Evolutionary conservation across 2,888 invertebrate genomes (phyloP), one percentile per base, ranked within the genome.

Genomic region (Crossocerus cetratus): DNA sequence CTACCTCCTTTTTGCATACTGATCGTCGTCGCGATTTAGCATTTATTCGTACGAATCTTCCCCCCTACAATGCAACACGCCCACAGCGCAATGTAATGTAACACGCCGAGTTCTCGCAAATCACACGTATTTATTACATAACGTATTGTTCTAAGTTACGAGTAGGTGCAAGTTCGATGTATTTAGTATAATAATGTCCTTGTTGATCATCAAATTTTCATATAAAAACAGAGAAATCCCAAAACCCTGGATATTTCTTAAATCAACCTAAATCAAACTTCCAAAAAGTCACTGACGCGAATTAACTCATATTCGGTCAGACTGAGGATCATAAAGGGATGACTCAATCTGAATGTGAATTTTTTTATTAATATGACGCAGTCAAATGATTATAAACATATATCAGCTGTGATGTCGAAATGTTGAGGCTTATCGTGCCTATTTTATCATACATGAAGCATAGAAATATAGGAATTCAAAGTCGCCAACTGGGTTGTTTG

Each of bases 111-210:
- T 32, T 32, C 32, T 86, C 90, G 90, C 61, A 91, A 91, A 65
- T 70, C 42, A 44, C 42, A 60, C 93, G 83, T 93, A 96, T 89
- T 93, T 95, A 43, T 92, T 97, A 22, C 64, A 59, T 59, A 45
- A 85, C 92, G 95, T 79, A 95, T 97, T 86, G 94, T 95, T 73
- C 66, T 76, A 67, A 49, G 61, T 61, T 59, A 32, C 44, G 49
- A 71, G 45, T 43, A 71, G 64, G 63, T 69, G 65, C 63, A 64
- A 63, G 21, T 53, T 56, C 22, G 49, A 71, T 64, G 73, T 76
- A 78, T 55, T 58, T 75, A 65, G 23, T 71, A 16, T 49, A 49
- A 49, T 49, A 16, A 49, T 49, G 69, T 81, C 73, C 75, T 73
- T 78, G 76, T 82, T 82, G 58, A 77, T 22, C 69, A 71, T 74